Evolutionary conservation across 2,797 vertebrate genomes (phyloP), one percentile per base, ranked within the genome.

Genomic region (Amblyopsis hoosieri): DNA sequence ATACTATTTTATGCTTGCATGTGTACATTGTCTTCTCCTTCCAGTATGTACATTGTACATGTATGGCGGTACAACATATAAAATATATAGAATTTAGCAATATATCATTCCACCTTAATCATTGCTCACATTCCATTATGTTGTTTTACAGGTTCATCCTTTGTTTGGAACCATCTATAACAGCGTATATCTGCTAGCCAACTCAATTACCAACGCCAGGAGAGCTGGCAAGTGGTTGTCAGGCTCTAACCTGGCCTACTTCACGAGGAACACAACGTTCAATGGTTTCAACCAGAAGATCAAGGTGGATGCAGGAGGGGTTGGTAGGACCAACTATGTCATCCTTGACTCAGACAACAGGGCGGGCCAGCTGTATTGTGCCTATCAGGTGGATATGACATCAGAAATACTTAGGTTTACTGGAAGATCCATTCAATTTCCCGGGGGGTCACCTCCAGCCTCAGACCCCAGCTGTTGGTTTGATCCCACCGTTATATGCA

Each of bases 161-260:
- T 88, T 98, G 14, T 98, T 98, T 90, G 96, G 95, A 66, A 98
- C 96, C 52, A 95, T 97, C 82, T 99, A 97, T 73, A 95, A 97
- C 79, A 91, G 94, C 67, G 79, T 99, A 75, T 97, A 97, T 81
- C 92, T 98, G 73, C 66, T 97, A 70, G 93, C 95, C 52, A 92
- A 91, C 83, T 93, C 94, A 73, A 91, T 97, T 70, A 84, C 94
- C 89, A 95, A 88, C 5, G 81, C 89, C 69, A 73, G 84, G 76
- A 94, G 71, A 79, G 91, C 88, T 50, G 93, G 94, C 17, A 76
- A 80, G 75, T 62, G 1, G 56, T 17, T 93, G 46, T 93, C 92
- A 0, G 95, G 92, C 63, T 80, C 88, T 3, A 94, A 88, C 54
- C 77, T 98, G 77, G 93, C 92, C 66, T 90, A 89, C 59, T 92